phyloP scores from a whole-genome alignment of 2,113 vertebrate genomes.

The Pterocles orientalis region DNA sequence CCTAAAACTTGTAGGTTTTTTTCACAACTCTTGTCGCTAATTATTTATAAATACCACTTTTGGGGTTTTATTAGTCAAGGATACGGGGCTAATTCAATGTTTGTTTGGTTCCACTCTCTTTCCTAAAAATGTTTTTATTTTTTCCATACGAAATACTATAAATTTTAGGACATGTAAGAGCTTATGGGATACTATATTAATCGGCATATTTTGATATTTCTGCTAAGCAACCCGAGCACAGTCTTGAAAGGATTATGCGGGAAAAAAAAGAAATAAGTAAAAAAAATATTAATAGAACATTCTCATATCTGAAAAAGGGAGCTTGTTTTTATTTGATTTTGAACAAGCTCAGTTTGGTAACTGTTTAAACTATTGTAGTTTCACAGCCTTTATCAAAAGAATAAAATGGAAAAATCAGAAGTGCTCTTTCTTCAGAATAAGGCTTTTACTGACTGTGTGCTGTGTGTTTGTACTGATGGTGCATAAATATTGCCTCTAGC shows the following conservation, averaged over 20 bases:
- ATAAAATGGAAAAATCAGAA: neutral
- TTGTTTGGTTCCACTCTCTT: neutral
- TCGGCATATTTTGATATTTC: neutral
- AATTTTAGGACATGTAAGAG: neutral
- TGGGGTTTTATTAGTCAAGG: neutral
- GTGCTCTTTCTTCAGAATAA: neutral
- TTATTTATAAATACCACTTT: neutral
- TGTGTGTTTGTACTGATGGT: neutral
- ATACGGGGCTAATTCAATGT: fast-evolving
- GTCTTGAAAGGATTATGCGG: neutral
- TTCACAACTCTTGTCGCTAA: neutral
- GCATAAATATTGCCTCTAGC: neutral
- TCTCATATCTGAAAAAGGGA: neutral
- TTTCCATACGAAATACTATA: neutral
- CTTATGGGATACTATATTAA: neutral
- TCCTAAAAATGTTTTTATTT: neutral
- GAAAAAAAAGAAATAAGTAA: neutral
- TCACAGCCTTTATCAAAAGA: neutral
- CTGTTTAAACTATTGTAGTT: neutral
- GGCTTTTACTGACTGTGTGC: neutral
- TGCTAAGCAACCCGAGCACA: neutral
- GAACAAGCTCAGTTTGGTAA: neutral
- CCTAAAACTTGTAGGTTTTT: neutral
- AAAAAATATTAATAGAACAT: neutral
- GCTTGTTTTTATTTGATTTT: neutral